phyloP scores from a whole-genome alignment of 2,797 vertebrate species.

The Leptatherina wallacei region DNA sequence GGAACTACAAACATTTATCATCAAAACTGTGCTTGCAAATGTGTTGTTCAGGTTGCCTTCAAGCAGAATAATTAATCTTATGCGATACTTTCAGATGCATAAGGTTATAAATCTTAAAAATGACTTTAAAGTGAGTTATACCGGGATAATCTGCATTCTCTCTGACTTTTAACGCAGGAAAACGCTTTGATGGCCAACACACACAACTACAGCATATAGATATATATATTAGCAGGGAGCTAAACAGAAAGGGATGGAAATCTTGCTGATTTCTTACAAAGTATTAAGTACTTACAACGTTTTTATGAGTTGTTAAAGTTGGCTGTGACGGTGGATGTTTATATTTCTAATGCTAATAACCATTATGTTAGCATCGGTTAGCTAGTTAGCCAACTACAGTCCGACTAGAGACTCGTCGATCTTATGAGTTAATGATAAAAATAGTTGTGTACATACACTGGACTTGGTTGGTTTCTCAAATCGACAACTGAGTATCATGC shows the following conservation, averaged over 20 bases:
- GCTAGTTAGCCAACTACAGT: neutral
- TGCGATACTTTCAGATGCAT: neutral
- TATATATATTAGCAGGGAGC: neutral
- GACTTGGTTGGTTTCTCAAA: neutral
- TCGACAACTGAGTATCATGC: neutral
- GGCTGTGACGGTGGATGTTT: neutral
- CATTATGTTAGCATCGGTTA: neutral
- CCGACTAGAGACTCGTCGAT: no score
- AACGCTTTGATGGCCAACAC: slow-evolving; percentile 62
- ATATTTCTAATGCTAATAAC: neutral
- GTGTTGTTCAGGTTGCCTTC: no score
- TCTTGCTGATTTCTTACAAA: neutral
- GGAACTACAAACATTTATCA: no score
- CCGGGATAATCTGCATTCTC: neutral
- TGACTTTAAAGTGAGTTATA: neutral
- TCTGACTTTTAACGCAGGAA: slow-evolving; percentile 26
- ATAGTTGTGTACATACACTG: slow-evolving; percentile 28
- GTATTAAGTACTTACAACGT: neutral
- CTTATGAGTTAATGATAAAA: neutral
- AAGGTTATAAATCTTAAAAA: neutral
- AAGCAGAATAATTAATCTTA: no score
- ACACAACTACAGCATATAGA: neutral
- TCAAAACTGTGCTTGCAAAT: no score
- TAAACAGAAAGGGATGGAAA: neutral
- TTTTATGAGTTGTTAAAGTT: neutral